These are phyloP conservation scores for Pristionchus arcanus DNA, from an alignment of 2,888 invertebrate genomes.

Conservation along the genomic window DNA sequence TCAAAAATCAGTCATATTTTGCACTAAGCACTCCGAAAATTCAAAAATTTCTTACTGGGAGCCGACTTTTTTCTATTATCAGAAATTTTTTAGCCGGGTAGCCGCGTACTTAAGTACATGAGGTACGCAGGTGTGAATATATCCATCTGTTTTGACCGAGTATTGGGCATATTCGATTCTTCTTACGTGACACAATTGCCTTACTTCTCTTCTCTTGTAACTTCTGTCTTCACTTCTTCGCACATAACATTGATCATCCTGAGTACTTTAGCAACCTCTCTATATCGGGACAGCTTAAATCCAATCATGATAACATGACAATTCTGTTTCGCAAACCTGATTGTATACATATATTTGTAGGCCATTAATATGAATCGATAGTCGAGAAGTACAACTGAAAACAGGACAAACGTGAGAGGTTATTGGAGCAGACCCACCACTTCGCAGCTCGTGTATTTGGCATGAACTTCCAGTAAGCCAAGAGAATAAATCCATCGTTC, in stretches of 20 bases:
- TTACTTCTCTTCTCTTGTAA: not conserved
- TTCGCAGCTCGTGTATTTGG: constrained; percentile 95
- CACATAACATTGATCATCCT: constrained; percentile 5
- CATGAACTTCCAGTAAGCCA: constrained; percentile 97
- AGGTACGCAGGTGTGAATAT: too few relatives aligned
- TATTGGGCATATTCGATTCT: too few relatives aligned
- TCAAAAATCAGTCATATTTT: too few relatives aligned
- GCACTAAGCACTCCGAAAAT: too few relatives aligned
- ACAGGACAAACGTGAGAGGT: not conserved
- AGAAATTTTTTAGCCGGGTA: too few relatives aligned
- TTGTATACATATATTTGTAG: constrained; percentile 86
- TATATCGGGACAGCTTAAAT: constrained; percentile 37
- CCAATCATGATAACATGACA: not conserved
- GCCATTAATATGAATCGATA: constrained; percentile 85
- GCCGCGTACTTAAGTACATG: too few relatives aligned
- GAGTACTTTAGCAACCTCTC: constrained; percentile 31
- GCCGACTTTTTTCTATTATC: too few relatives aligned
- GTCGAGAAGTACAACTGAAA: constrained; percentile 85
- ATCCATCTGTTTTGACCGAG: too few relatives aligned
- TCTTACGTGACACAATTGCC: not conserved
- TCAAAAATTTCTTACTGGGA: too few relatives aligned
- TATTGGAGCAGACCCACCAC: constrained; percentile 48
- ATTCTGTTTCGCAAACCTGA: constrained; percentile 49
- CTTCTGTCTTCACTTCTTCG: constrained; percentile 42
- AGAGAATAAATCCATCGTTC: constrained; percentile 97